Percentiles rank a stretch among this genome's conserved stretches.
Conservation (phyloP, 92 coral and sea anemone genomes). For the Porites evermanni region DNA sequence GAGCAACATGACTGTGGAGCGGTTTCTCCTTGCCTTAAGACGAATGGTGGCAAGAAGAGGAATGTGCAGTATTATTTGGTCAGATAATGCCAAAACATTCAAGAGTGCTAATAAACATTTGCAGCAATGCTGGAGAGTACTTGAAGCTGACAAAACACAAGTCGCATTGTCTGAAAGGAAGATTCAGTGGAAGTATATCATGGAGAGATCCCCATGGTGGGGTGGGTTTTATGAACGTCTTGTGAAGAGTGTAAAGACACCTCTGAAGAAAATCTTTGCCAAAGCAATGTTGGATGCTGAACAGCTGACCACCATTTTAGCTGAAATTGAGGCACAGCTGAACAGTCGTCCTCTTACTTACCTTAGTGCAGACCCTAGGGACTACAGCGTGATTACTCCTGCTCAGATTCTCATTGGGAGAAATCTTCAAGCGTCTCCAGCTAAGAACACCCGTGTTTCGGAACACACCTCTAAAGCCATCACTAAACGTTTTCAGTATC, state of each 20-base stretch:
- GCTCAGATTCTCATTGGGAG: slow-evolving; percentile 38
- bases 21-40: slow-evolving; percentile 46
- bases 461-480: slow-evolving; percentile 48
- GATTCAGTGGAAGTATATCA: slow-evolving; percentile 40
- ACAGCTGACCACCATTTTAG: slow-evolving; percentile 3
- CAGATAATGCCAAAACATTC: slow-evolving; percentile 66
- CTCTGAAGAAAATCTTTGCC: slow-evolving; percentile 42
- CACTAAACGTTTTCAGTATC: slow-evolving; percentile 44
- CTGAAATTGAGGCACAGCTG: slow-evolving; percentile 45
- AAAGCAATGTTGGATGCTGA: slow-evolving; percentile 56
- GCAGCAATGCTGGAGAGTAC: slow-evolving; percentile 33
- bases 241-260: slow-evolving; percentile 42
- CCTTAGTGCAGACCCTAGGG: slow-evolving; percentile 50
- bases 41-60: slow-evolving; percentile 24
- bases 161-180: slow-evolving; percentile 45
- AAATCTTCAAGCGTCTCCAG: slow-evolving; percentile 28
- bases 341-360: slow-evolving; percentile 41
- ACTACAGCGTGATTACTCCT: slow-evolving; percentile 43
- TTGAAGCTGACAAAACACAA: slow-evolving; percentile 38
- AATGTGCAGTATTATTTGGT: slow-evolving; percentile 21
- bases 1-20: slow-evolving; percentile 29
- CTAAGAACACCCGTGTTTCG: slow-evolving; percentile 21
- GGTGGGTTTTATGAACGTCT: slow-evolving; percentile 49
- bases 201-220: slow-evolving; percentile 52
- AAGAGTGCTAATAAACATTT: slow-evolving; percentile 45